Evolutionary conservation across 2,113 vertebrate genomes (phyloP).

Genomic region (Malurus elegans): DNA sequence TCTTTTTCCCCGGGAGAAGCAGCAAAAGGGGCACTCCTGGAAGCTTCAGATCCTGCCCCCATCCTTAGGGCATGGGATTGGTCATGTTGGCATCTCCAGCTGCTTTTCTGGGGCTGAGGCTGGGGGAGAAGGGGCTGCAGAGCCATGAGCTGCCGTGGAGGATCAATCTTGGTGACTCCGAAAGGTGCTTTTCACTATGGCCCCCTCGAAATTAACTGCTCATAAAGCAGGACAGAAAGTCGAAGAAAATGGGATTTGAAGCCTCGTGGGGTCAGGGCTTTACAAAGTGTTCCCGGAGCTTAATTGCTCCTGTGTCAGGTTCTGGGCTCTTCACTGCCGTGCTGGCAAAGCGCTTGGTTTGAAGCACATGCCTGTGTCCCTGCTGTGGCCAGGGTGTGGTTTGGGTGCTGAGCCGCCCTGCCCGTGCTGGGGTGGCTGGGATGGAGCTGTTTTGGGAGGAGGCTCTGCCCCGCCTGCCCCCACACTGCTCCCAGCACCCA

Average conservation of each 20-base stretch:
- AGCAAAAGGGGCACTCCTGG: fast-evolving
- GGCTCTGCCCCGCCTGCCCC: background rate
- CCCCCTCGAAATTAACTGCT: slow-evolving; percentile 15
- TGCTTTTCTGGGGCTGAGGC: background rate
- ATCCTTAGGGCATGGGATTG: background rate
- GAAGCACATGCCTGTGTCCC: background rate
- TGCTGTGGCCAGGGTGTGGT: background rate
- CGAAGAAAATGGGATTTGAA: slow-evolving; percentile 43
- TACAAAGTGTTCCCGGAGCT: background rate
- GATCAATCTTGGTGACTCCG: fast-evolving
- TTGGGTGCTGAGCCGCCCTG: background rate
- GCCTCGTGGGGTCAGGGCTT: background rate
- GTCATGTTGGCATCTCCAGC: background rate
- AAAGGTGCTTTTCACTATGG: background rate
- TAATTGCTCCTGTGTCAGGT: background rate
- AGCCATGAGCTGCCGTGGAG: background rate
- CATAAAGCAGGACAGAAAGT: slow-evolving; percentile 48
- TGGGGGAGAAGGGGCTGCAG: background rate
- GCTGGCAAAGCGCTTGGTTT: background rate
- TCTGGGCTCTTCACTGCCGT: background rate
- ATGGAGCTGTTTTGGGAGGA: fast-evolving
- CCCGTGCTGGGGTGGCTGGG: background rate
- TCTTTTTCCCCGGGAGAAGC: background rate
- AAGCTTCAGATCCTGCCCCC: background rate
- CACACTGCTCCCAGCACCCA: background rate